Conservation (phyloP, 2,113 vertebrate species). For the Oryzias javanicus region DNA sequence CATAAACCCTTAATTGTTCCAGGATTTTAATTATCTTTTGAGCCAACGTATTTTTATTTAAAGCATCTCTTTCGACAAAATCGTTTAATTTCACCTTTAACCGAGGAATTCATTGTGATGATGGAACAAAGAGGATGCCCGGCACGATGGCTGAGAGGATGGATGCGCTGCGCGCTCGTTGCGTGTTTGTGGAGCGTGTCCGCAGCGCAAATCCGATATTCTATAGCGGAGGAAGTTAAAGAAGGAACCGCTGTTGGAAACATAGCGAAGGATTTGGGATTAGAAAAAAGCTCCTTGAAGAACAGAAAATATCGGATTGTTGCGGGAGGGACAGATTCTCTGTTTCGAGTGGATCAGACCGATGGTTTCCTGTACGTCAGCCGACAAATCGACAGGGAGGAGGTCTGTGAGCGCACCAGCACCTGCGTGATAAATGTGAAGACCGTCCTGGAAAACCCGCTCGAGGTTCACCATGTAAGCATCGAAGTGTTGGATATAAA, state of each 20-base stretch:
- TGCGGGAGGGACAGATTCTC: constrained; percentile 39
- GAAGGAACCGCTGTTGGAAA: constrained; percentile 66
- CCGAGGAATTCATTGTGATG: neutral
- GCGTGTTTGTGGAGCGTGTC: constrained; percentile 43
- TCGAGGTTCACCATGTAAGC: constrained; percentile 80
- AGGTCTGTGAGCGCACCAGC: constrained; percentile 54
- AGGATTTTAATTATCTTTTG: neutral
- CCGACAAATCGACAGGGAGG: constrained; percentile 66
- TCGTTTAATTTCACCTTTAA: too few relatives aligned
- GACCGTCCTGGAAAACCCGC: constrained; percentile 72
- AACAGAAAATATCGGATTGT: constrained; percentile 68
- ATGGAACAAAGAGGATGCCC: constrained; percentile 66
- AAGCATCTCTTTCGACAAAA: too few relatives aligned
- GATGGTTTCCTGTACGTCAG: constrained; percentile 68
- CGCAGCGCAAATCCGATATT: constrained; percentile 71
- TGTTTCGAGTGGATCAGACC: constrained; percentile 61
- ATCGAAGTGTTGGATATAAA: constrained; percentile 81
- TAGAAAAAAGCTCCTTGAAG: constrained; percentile 50
- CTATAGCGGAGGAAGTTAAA: constrained; percentile 64
- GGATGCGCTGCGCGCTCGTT: constrained; percentile 10
- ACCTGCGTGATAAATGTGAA: constrained; percentile 68
- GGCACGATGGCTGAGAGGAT: neutral
- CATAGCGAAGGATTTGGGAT: constrained; percentile 68
- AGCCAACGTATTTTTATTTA: neutral
- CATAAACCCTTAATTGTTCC: neutral